Evolutionary conservation across 2,113 vertebrate genomes (phyloP).

Genomic region (Macaca nemestrina): DNA sequence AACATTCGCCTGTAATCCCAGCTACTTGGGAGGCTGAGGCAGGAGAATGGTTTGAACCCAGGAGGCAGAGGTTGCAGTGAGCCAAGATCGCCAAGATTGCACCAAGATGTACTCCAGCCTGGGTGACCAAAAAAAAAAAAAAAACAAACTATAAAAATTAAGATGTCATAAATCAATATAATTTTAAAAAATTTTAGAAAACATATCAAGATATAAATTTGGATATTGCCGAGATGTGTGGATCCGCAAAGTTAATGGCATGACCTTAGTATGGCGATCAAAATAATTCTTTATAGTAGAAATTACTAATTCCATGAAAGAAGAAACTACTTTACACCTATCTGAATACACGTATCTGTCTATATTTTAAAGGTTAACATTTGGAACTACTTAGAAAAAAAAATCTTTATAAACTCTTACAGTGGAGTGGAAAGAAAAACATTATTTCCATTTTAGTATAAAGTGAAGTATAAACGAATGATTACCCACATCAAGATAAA

Average conservation of each 20-base stretch:
- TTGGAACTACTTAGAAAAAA: not conserved
- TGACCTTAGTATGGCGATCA: not conserved
- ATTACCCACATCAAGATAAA: not conserved
- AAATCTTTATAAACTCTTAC: not conserved
- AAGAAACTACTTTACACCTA: not conserved
- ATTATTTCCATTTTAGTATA: not conserved
- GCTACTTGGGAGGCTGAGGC: no score
- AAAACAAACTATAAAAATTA: not conserved
- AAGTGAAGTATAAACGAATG: not conserved
- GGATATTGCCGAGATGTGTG: not conserved
- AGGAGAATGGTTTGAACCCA: no score
- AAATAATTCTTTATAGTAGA: not conserved
- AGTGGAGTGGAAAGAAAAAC: not conserved
- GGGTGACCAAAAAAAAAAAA: no score
- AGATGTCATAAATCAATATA: not conserved
- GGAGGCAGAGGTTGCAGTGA: no score
- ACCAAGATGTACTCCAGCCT: no score
- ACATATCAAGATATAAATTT: not conserved
- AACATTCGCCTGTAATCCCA: no score
- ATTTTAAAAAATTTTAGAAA: not conserved
- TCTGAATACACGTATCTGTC: not conserved
- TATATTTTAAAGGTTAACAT: not conserved
- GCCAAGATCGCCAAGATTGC: no score
- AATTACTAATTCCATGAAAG: not conserved
- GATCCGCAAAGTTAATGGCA: not conserved